phyloP scores from a whole-genome alignment of 2,888 invertebrate genomes.

The Nomada lathburiana region DNA sequence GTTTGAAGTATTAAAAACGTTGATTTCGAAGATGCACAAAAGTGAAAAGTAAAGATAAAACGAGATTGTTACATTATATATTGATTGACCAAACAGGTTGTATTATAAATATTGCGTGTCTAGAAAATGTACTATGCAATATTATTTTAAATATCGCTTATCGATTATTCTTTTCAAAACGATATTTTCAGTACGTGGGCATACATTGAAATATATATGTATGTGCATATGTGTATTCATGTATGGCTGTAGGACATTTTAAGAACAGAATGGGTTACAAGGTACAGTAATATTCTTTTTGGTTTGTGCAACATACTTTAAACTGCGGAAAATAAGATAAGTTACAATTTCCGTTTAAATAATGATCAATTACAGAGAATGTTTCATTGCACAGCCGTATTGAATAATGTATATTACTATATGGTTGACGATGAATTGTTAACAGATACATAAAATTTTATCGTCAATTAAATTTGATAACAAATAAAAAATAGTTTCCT shows the following conservation, averaged over 20 bases:
- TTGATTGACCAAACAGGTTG: slow-evolving; percentile 39
- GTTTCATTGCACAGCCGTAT: slow-evolving; percentile 31
- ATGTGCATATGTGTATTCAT: not conserved
- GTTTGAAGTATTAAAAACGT: slow-evolving; percentile 35
- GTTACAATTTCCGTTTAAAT: slow-evolving; percentile 19
- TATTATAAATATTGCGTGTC: slow-evolving; percentile 52
- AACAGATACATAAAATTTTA: slow-evolving; percentile 34
- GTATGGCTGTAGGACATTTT: not conserved
- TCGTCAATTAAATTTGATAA: slow-evolving; percentile 40
- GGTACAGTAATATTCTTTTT: slow-evolving; percentile 30
- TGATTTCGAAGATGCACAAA: slow-evolving; percentile 47
- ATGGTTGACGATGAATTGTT: slow-evolving; percentile 33
- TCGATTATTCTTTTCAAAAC: slow-evolving; percentile 22
- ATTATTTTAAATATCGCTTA: slow-evolving; percentile 42
- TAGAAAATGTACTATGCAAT: slow-evolving; percentile 40
- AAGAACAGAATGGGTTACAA: slow-evolving; percentile 18
- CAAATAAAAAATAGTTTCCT: slow-evolving; percentile 24
- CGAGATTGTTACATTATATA: slow-evolving; percentile 25
- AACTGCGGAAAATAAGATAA: slow-evolving; percentile 11
- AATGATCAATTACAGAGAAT: slow-evolving; percentile 17
- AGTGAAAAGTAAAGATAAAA: slow-evolving; percentile 8
- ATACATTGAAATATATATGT: slow-evolving; percentile 39
- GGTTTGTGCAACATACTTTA: slow-evolving; percentile 28
- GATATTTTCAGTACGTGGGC: slow-evolving; percentile 41
- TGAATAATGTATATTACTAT: slow-evolving; percentile 45